Conservation (phyloP, 2,888 invertebrate species). For the Thera obeliscata region DNA sequence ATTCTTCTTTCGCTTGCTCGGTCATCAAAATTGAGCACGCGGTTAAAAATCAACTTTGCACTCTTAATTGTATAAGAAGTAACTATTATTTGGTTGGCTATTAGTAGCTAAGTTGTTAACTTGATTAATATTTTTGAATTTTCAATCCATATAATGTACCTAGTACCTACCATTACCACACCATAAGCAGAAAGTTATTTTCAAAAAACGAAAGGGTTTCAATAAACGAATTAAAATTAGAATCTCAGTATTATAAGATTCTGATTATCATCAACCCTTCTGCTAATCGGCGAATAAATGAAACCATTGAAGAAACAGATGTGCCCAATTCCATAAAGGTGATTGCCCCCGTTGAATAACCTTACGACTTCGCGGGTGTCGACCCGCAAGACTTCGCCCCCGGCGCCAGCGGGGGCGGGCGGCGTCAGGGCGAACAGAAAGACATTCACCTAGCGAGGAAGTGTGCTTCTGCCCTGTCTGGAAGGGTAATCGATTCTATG, state of each 20-base stretch:
- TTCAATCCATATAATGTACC: no score
- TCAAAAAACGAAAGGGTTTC: neutral
- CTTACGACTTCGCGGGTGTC: constrained; percentile 59
- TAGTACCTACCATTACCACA: no score
- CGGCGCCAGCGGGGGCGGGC: constrained; percentile 32
- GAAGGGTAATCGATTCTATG: constrained; percentile 14
- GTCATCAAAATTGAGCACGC: no score
- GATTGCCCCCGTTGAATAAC: constrained; percentile 54
- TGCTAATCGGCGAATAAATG: constrained; percentile 40
- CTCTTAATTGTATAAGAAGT: no score
- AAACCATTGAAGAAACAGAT: constrained; percentile 44
- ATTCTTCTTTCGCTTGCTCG: no score
- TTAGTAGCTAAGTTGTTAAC: no score
- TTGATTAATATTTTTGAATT: no score
- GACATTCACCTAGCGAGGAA: constrained; percentile 37
- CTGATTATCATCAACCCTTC: constrained; percentile 31
- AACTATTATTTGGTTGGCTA: no score
- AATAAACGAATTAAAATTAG: constrained; percentile 9
- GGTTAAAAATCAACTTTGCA: no score
- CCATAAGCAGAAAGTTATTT: neutral
- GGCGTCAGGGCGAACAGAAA: constrained; percentile 29
- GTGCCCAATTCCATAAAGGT: constrained; percentile 45
- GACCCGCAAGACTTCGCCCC: constrained; percentile 53
- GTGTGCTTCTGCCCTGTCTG: constrained; percentile 34
- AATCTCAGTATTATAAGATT: constrained; percentile 6